Conservation (phyloP, 2,113 vertebrate genomes). For the Hiodon tergisus region DNA sequence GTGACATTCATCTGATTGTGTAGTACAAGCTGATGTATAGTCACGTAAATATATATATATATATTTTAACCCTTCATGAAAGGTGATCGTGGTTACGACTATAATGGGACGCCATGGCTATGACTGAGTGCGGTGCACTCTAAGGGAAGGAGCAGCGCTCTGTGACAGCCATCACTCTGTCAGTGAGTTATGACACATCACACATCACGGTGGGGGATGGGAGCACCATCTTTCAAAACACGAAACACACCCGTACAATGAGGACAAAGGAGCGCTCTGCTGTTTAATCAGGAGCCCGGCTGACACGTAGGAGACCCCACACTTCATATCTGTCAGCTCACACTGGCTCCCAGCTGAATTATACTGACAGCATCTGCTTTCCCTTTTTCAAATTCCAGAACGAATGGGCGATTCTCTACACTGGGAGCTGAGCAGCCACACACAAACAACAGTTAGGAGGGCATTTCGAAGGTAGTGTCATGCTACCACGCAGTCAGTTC, state of each 20-base stretch:
- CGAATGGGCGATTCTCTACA: neutral
- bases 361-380: neutral
- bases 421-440: neutral
- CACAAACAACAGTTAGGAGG: neutral
- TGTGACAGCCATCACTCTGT: conserved; percentile 2
- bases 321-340: conserved; percentile 31
- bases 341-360: conserved; percentile 9
- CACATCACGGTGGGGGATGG: neutral
- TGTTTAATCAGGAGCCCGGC: conserved; percentile 18
- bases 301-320: conserved; percentile 4
- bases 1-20: neutral
- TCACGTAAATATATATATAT: neutral
- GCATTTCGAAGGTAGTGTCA: neutral
- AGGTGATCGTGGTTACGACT: too few species aligned
- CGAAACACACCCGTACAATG: neutral
- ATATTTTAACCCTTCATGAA: neutral
- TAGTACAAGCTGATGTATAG: neutral
- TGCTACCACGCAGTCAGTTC: neutral
- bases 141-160: neutral
- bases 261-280: neutral
- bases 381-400: neutral
- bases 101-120: neutral
- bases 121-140: neutral
- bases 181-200: neutral
- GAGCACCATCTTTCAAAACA: neutral